phyloP scores from a whole-genome alignment of 2,113 vertebrate species.

The Calyptommatus sinebrachiatus region DNA sequence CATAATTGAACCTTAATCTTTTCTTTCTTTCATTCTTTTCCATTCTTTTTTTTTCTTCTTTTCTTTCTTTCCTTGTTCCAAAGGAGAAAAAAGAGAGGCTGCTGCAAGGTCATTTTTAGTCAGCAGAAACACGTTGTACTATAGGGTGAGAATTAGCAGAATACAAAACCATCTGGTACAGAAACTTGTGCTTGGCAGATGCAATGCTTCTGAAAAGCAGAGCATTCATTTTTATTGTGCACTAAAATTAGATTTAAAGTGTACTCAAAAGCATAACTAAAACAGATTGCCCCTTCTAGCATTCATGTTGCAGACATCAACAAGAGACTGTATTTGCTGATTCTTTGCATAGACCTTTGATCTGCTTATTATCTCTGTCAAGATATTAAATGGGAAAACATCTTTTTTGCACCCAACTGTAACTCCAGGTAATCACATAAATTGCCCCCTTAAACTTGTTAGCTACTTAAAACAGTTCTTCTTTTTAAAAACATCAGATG shows the following conservation, averaged over 20 bases:
- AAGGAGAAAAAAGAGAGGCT: neutral
- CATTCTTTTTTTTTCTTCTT: no score
- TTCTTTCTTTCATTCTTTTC: no score
- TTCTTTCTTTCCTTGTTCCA: neutral
- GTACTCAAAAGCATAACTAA: constrained; percentile 62
- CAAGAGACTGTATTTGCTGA: constrained; percentile 34
- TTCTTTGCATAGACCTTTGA: constrained; percentile 45
- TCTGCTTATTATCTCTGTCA: constrained; percentile 48
- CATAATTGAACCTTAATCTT: no score
- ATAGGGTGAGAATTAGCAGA: constrained; percentile 53
- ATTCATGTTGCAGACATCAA: constrained; percentile 31
- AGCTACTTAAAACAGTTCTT: constrained; percentile 22
- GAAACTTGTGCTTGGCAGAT: constrained; percentile 51
- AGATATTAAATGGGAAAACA: constrained; percentile 48
- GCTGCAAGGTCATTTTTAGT: constrained; percentile 51
- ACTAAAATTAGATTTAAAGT: constrained; percentile 66
- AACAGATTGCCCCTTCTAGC: constrained; percentile 53
- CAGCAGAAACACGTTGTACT: constrained; percentile 29
- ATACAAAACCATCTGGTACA: constrained; percentile 56
- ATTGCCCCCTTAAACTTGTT: constrained; percentile 41
- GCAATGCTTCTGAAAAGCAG: constrained; percentile 49
- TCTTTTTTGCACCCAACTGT: constrained; percentile 32
- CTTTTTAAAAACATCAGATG: constrained; percentile 30
- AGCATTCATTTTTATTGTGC: constrained; percentile 59
- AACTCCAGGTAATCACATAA: constrained; percentile 40